Evolutionary conservation across 2,113 vertebrate genomes (phyloP).

Genomic region (Macquaria ambigua): DNA sequence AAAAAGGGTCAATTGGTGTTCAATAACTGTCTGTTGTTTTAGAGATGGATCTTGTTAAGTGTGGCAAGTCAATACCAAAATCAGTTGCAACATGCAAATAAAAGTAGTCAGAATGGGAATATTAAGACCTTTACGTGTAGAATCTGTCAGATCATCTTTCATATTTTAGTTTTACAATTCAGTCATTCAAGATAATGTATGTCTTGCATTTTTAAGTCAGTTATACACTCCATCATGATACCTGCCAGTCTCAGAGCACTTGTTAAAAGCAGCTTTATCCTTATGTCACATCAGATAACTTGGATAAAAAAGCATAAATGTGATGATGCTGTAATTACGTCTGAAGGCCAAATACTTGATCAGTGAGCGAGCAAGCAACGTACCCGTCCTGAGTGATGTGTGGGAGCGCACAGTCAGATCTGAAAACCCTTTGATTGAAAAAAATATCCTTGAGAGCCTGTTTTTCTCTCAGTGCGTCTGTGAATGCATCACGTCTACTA

Average conservation of each 20-base stretch:
- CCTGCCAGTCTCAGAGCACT: background rate
- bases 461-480: background rate
- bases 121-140: background rate
- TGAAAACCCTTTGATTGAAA: slow-evolving; percentile 76
- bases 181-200: background rate
- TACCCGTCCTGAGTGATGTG: background rate
- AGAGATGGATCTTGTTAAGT: slow-evolving; percentile 4
- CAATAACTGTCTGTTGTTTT: slow-evolving; percentile 10
- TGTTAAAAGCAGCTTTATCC: background rate
- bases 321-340: slow-evolving; percentile 14
- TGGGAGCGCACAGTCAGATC: slow-evolving; percentile 61
- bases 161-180: slow-evolving; percentile 4
- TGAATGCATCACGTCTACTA: slow-evolving; percentile 55
- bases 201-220: slow-evolving; percentile 33
- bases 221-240: background rate
- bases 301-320: slow-evolving; percentile 29
- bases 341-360: slow-evolving; percentile 39
- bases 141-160: background rate
- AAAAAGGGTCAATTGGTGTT: background rate
- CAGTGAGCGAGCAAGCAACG: background rate
- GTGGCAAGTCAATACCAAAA: slow-evolving; percentile 4
- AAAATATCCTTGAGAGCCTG: slow-evolving; percentile 40
- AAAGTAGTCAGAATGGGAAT: background rate
- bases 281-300: slow-evolving; percentile 9
- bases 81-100: background rate